Conservation (phyloP, 2,113 vertebrate genomes). For the Laterallus jamaicensis region DNA sequence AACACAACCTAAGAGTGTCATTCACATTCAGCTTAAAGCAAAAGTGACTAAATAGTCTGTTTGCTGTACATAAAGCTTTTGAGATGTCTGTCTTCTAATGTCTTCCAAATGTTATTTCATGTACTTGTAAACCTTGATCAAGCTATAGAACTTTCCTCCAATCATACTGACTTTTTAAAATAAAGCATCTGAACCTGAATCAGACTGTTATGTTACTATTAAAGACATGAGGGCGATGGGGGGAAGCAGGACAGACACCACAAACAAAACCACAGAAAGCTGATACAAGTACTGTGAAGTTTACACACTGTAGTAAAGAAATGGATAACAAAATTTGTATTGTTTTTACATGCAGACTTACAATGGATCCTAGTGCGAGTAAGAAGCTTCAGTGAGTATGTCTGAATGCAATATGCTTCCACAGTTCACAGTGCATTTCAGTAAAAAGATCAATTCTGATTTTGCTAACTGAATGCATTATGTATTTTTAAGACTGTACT, state of each 20-base stretch:
- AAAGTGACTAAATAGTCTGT: not conserved
- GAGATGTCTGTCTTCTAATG: not conserved
- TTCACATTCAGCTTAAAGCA: not conserved
- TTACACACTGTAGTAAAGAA: not conserved
- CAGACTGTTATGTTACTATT: not conserved
- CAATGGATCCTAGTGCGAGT: not conserved
- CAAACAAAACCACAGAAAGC: not conserved
- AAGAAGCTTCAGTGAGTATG: not conserved
- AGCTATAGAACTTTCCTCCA: not conserved
- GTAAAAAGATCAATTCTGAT: not conserved
- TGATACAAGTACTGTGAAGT: not conserved
- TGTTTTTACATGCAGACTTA: not conserved
- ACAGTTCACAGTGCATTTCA: not conserved
- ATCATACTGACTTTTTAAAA: not conserved
- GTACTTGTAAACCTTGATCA: not conserved
- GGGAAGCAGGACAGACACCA: too few species aligned
- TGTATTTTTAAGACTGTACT: not conserved
- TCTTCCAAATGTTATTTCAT: not conserved
- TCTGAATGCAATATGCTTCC: not conserved
- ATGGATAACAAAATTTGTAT: not conserved
- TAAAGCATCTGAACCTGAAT: not conserved
- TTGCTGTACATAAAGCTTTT: not conserved
- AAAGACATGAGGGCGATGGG: not conserved
- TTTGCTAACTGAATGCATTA: not conserved
- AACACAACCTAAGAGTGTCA: not conserved